A percentile compares a stretch with the other conserved stretches of the same genome.
Conservation (phyloP, 1,140 invertebrate genomes). For the Philotrypesis tridentata region DNA sequence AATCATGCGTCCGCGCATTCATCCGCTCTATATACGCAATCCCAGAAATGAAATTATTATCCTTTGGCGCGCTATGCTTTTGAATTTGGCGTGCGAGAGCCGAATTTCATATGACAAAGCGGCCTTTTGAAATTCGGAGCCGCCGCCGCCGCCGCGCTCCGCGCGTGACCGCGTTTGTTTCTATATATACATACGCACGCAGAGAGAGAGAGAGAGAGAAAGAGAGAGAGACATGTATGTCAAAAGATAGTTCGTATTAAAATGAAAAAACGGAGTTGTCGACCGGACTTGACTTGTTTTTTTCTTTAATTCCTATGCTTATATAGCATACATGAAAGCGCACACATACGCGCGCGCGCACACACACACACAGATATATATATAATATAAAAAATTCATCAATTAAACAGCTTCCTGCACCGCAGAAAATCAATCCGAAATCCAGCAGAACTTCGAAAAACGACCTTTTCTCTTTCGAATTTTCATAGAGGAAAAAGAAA, state of each 20-base stretch:
- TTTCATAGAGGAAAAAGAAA: not conserved
- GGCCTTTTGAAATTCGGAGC: slow-evolving; percentile 15
- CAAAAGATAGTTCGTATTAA: too few relatives aligned
- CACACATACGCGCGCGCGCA: too few relatives aligned
- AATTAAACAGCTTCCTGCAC: not conserved
- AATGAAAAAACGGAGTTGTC: too few relatives aligned
- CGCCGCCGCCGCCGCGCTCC: too few relatives aligned
- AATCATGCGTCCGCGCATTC: slow-evolving; percentile 28
- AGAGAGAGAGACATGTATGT: not conserved
- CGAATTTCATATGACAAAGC: slow-evolving; percentile 2
- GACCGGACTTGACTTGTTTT: too few relatives aligned
- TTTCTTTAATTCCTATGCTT: too few relatives aligned
- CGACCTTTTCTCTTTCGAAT: not conserved
- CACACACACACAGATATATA: not conserved
- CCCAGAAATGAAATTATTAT: slow-evolving; percentile 45
- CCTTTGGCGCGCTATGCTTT: slow-evolving; percentile 19
- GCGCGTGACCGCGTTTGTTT: slow-evolving; percentile 6
- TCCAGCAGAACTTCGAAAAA: not conserved
- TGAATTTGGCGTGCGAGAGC: not conserved
- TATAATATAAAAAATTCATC: not conserved
- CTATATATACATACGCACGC: not conserved
- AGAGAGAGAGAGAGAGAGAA: too few relatives aligned
- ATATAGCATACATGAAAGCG: too few relatives aligned
- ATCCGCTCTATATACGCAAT: not conserved
- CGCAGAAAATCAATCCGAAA: not conserved